Conservation (phyloP, 1,140 invertebrate genomes). For the Drosophila persimilis region DNA sequence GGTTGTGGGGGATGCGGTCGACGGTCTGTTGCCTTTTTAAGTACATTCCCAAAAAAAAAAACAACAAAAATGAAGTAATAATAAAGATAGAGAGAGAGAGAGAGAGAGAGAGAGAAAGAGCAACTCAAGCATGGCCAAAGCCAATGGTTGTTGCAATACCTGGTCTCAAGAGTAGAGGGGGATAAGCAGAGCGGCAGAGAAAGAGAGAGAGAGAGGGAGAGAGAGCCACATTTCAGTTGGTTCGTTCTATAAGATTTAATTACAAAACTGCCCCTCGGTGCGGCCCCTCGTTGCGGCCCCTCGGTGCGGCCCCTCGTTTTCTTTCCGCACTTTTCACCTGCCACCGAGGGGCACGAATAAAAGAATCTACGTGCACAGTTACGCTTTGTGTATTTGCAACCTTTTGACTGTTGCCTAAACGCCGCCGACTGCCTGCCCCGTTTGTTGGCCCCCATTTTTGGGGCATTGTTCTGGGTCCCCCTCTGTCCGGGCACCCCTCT, state of each 20-base stretch:
- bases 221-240: conserved; percentile 38
- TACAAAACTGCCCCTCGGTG: conserved; percentile 28
- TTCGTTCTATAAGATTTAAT: conserved; percentile 75
- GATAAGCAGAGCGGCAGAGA: too few species aligned
- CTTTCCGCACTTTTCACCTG: conserved; percentile 13
- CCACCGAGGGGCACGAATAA: conserved; percentile 7
- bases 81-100: conserved; percentile 2
- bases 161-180: conserved; percentile 11
- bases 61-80: conserved; percentile 41
- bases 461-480: conserved; percentile 67
- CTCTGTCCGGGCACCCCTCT: conserved; percentile 53
- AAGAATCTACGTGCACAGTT: conserved; percentile 66
- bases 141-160: conserved; percentile 39
- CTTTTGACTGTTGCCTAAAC: conserved; percentile 59
- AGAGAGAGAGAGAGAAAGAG: conserved; percentile 36
- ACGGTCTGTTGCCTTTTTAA: conserved; percentile 57
- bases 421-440: conserved; percentile 41
- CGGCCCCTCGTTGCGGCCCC: too few species aligned
- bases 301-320: too few species aligned
- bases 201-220: conserved; percentile 33
- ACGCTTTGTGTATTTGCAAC: conserved; percentile 68
- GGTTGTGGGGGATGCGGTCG: conserved; percentile 51
- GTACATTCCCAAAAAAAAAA: conserved; percentile 55
- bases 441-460: conserved; percentile 68
- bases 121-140: conserved; percentile 63